Conservation (phyloP, 2,113 vertebrate genomes). For the Gymnorhina tibicen region DNA sequence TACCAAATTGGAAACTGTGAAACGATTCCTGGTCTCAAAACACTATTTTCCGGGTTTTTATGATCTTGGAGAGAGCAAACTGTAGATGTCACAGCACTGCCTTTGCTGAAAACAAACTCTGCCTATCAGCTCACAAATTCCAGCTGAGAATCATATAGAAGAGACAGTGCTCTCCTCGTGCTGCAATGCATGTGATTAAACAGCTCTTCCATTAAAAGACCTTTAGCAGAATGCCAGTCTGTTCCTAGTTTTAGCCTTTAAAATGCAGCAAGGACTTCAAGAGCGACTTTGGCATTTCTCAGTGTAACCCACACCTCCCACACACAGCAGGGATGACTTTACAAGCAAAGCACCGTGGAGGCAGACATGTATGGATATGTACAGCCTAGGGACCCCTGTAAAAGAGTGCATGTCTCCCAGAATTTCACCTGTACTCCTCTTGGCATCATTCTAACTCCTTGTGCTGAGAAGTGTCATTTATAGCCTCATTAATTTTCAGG, state of each 20-base stretch:
- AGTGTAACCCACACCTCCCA: slow-evolving; percentile 55
- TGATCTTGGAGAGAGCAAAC: background rate
- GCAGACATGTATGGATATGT: background rate
- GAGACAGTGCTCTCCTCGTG: background rate
- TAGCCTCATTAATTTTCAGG: background rate
- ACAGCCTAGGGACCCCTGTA: background rate
- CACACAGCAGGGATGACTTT: slow-evolving; percentile 8
- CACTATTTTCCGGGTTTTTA: background rate
- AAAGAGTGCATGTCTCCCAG: background rate
- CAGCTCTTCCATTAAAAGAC: slow-evolving; percentile 33
- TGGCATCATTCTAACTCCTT: background rate
- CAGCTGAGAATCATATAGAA: background rate
- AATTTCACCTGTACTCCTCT: background rate
- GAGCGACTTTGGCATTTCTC: slow-evolving; percentile 37
- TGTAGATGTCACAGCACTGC: background rate
- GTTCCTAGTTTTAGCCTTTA: slow-evolving; percentile 60
- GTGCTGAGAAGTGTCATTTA: background rate
- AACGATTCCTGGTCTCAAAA: background rate
- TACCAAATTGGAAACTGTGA: background rate
- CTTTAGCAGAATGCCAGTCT: slow-evolving; percentile 5
- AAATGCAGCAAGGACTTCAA: slow-evolving; percentile 30
- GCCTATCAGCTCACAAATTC: background rate
- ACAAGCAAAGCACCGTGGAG: background rate
- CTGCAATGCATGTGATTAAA: slow-evolving; percentile 8
- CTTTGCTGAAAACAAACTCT: background rate